Conservation (phyloP, 2,797 vertebrate species). For the Pangasius mekongensis region DNA sequence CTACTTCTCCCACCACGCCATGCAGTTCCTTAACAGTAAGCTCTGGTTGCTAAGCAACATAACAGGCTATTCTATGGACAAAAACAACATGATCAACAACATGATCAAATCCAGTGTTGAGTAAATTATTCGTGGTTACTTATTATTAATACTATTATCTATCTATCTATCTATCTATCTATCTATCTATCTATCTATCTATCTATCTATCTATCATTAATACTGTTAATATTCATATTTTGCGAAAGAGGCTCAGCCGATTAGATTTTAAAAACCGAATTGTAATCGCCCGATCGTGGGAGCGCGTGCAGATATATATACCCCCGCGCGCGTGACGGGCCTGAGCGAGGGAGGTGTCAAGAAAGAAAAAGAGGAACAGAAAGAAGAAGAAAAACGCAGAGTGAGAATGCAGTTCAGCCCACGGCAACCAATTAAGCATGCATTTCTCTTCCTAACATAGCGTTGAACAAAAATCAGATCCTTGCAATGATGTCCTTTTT, state of each 20-base stretch:
- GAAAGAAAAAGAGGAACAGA: conserved; percentile 13
- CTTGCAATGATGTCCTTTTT: conserved; percentile 34
- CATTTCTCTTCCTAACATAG: not conserved
- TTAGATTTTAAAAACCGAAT: not conserved
- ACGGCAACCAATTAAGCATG: not conserved
- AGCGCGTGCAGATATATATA: too few relatives aligned
- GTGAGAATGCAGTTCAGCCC: not conserved
- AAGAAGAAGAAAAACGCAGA: not conserved
- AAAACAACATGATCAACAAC: too few relatives aligned
- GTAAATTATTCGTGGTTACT: too few relatives aligned
- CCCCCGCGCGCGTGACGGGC: not conserved
- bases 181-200: too few relatives aligned
- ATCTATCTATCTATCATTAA: too few relatives aligned
- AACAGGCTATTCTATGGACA: not conserved
- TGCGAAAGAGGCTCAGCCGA: not conserved
- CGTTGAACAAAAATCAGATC: not conserved
- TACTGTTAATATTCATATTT: not conserved
- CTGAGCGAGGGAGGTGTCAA: not conserved
- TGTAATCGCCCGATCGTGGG: not conserved
- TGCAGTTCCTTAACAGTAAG: not conserved
- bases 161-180: too few relatives aligned
- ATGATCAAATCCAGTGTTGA: not conserved
- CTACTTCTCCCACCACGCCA: not conserved
- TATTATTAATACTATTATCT: not conserved
- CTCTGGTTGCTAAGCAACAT: conserved; percentile 14